These are phyloP conservation scores for Sarcophaga carnaria DNA, from an alignment of 2,888 invertebrate genomes.

Conservation along the genomic window DNA sequence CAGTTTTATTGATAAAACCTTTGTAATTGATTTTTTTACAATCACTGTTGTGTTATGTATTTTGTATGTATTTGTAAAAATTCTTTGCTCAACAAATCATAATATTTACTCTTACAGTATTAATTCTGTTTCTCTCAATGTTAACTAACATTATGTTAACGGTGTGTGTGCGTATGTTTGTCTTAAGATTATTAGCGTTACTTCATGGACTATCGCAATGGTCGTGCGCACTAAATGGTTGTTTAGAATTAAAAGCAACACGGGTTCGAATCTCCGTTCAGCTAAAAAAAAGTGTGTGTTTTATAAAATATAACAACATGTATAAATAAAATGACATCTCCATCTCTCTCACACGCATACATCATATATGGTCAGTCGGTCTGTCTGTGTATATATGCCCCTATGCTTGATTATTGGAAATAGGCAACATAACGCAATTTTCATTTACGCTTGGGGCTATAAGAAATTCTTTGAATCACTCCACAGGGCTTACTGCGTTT, in stretches of 20 bases:
- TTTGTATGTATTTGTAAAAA: no score
- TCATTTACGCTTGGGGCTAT: slow-evolving; percentile 75
- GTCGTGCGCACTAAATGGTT: slow-evolving; percentile 38
- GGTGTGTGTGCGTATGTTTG: not conserved
- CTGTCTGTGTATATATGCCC: slow-evolving; percentile 56
- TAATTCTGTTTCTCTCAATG: not conserved
- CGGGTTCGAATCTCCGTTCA: slow-evolving; percentile 51
- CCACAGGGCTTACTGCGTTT: slow-evolving; percentile 73
- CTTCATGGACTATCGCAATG: slow-evolving; percentile 10
- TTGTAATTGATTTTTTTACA: no score
- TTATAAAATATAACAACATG: no score
- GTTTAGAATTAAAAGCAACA: not conserved
- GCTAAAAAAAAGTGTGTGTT: not conserved
- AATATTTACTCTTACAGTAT: not conserved
- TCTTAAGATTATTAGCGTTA: not conserved
- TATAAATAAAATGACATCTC: no score
- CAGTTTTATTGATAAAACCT: no score
- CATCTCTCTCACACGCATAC: not conserved
- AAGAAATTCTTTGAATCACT: slow-evolving; percentile 74
- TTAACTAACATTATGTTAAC: slow-evolving; percentile 39
- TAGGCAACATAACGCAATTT: slow-evolving; percentile 74
- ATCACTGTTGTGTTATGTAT: no score
- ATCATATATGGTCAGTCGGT: no score
- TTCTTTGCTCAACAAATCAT: no score
- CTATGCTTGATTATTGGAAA: slow-evolving; percentile 70